Percentiles rank a stretch among this genome's conserved stretches.
These are phyloP conservation scores for Stigmatopora argus DNA, from an alignment of 2,113 vertebrate species.

Conservation along the genomic window DNA sequence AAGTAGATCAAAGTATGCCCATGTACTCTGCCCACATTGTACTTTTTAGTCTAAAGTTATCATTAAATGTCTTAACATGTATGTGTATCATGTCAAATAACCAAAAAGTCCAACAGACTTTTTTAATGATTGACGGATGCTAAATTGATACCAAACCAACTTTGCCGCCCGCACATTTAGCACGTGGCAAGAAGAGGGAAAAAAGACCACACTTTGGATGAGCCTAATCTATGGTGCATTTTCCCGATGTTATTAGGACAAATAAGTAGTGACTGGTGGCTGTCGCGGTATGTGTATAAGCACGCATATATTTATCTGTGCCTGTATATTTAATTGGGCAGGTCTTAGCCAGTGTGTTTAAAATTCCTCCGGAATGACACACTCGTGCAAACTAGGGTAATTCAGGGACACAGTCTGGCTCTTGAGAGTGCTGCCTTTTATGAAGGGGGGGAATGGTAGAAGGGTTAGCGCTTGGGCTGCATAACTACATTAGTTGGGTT, in stretches of 20 bases:
- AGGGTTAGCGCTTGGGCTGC: conserved; percentile 13
- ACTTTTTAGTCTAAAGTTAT: too few relatives aligned
- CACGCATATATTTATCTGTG: conserved; percentile 31
- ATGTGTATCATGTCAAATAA: background rate
- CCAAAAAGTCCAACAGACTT: background rate
- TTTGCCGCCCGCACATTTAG: background rate
- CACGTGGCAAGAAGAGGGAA: background rate
- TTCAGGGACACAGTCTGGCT: conserved; percentile 51
- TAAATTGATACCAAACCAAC: too few relatives aligned
- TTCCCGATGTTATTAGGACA: conserved; percentile 34
- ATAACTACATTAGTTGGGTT: conserved; percentile 7
- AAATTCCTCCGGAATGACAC: conserved; percentile 62
- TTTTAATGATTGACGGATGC: conserved; percentile 8
- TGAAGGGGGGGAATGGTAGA: conserved; percentile 5
- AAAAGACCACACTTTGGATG: conserved; percentile 9
- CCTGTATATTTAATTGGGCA: conserved; percentile 54
- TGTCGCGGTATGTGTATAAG: conserved; percentile 20
- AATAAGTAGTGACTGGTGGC: conserved; percentile 36
- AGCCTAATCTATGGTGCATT: conserved; percentile 16
- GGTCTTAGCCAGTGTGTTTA: conserved; percentile 57
- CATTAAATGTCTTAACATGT: background rate
- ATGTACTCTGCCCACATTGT: too few relatives aligned
- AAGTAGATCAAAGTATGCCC: too few relatives aligned
- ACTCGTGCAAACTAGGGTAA: conserved; percentile 44
- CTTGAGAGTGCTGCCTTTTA: conserved; percentile 33